Conservation (phyloP, 2,797 vertebrate species). For the Uromys caudimaculatus region DNA sequence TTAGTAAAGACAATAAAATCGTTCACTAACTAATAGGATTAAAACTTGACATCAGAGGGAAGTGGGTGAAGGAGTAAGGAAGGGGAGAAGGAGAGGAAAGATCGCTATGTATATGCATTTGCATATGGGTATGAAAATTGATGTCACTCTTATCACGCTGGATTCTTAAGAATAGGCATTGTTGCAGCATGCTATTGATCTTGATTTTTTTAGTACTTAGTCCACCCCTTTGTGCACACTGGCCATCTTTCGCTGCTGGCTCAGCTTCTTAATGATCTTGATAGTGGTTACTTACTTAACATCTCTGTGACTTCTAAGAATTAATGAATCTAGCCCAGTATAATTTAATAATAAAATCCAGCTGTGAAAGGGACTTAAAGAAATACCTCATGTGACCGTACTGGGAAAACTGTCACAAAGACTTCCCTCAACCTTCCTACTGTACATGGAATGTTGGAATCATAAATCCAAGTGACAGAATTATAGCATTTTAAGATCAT, state of each 20-base stretch:
- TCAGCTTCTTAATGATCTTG: neutral
- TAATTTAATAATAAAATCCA: constrained; percentile 28
- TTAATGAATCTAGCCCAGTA: neutral
- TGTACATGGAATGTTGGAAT: constrained; percentile 22
- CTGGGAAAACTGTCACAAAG: neutral
- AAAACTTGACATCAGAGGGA: neutral
- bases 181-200: neutral
- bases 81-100: neutral
- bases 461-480: neutral
- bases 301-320: neutral
- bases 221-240: neutral
- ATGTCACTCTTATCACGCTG: neutral
- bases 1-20: neutral
- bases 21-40: neutral
- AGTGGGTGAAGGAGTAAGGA: neutral
- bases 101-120: neutral
- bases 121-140: neutral
- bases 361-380: neutral
- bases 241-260: neutral
- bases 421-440: neutral
- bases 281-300: neutral
- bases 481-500: constrained; percentile 29
- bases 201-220: neutral
- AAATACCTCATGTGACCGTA: neutral
- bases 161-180: neutral